Percentiles rank a stretch among this genome's conserved stretches.
Conservation (phyloP, 1,140 invertebrate species). For the Musca vetustissima region DNA sequence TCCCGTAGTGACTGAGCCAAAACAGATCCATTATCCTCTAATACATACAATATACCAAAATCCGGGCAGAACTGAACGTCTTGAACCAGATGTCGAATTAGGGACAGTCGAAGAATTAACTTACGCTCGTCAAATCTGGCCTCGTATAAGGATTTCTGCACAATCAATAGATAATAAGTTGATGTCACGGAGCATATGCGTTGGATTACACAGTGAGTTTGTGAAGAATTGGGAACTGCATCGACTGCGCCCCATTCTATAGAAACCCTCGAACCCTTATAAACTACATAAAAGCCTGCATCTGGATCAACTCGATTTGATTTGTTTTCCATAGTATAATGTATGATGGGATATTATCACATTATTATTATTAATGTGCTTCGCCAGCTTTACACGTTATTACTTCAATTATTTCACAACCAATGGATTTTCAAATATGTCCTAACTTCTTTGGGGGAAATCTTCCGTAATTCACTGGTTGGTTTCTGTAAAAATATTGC, state of each 20-base stretch:
- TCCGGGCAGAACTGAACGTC: slow-evolving; percentile 44
- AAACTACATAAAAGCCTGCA: not conserved
- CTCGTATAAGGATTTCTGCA: slow-evolving; percentile 2
- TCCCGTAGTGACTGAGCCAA: slow-evolving; percentile 30
- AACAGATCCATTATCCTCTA: slow-evolving; percentile 37
- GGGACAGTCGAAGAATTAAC: slow-evolving; percentile 31
- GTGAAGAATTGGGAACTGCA: not conserved
- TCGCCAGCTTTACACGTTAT: too few species aligned
- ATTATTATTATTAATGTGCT: too few species aligned
- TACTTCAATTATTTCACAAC: too few species aligned
- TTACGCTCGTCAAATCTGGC: not conserved
- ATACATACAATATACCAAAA: slow-evolving; percentile 39
- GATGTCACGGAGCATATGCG: not conserved
- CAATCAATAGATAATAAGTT: not conserved
- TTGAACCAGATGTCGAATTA: slow-evolving; percentile 36
- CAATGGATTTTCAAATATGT: too few species aligned
- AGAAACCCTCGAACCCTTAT: not conserved
- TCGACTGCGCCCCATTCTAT: not conserved
- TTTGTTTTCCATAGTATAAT: not conserved
- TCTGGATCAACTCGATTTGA: not conserved
- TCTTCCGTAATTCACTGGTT: too few species aligned
- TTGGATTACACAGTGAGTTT: not conserved
- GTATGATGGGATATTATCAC: not conserved
- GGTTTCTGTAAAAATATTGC: too few species aligned
- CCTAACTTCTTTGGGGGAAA: too few species aligned